Evolutionary conservation across 1,140 invertebrate genomes (phyloP), one percentile per base, ranked within the genome.

Genomic region (Bombus waltoni): DNA sequence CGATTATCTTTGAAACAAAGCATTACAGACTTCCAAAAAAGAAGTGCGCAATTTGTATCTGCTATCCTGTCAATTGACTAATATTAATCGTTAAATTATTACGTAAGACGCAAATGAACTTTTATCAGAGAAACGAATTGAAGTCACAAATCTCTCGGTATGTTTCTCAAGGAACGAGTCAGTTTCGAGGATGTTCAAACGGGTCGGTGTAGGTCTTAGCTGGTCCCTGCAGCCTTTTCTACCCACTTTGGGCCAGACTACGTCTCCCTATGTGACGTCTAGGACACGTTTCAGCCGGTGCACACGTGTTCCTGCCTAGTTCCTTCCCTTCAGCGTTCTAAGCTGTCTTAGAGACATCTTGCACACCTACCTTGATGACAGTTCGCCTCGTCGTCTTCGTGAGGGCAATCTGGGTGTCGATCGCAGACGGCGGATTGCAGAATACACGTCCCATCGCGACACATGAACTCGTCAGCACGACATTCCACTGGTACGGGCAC

Each of bases 371-470:
- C 91, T 87, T 57, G 81, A 40, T 66, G 89, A 81, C 95, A 95
- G n/a, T 90, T 87, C 5, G 94, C 93, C 93, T 98, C 97, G 94
- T 99, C 98, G 5, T 97, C 97, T 4, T 96, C 96, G 94, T 98
- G 97, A 1, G 96, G 95, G 94, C 99, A 99, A 91, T 99, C 97
- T 9, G 92, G 57, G 1, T 95, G 94, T 2, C 96, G 96, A 92
- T 99, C 96, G 92, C 98, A 99, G 86, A 98, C 96, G 53, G 96
- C 92, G 2, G 94, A 89, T 0, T 94, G 81, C 1, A 96, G 95
- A 44, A 98, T 95, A 91, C 98, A 99, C 11, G 85, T 89, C 10
- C 95, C 95, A 35, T 95, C 95, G 87, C 96, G 95, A 38, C 95
- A 92, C 75, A 97, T 97, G 47, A 95, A 95, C 86, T 96, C 97